phyloP scores from a whole-genome alignment of 2,888 invertebrate genomes.

The Drosophila falleni region DNA sequence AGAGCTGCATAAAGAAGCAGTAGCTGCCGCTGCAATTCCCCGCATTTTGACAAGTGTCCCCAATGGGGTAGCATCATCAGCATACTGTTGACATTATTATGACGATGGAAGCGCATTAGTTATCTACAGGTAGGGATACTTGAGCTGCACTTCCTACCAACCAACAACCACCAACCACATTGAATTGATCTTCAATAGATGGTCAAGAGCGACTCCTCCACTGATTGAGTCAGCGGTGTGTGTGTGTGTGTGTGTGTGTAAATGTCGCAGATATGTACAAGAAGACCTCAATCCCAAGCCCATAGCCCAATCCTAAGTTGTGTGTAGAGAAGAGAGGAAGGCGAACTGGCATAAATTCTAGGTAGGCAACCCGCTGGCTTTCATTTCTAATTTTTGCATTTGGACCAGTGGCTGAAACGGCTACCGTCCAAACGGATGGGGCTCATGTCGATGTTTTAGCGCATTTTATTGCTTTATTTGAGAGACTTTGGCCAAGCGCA shows the following conservation, averaged over 20 bases:
- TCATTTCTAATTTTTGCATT: slow-evolving; percentile 80
- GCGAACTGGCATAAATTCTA: slow-evolving; percentile 69
- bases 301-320: slow-evolving; percentile 11
- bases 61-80: slow-evolving; percentile 39
- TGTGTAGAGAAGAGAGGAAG: background rate
- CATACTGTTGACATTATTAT: slow-evolving; percentile 71
- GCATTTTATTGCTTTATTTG: slow-evolving; percentile 81
- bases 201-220: slow-evolving; percentile 45
- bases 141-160: slow-evolving; percentile 55
- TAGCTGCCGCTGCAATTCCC: background rate
- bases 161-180: slow-evolving; percentile 1
- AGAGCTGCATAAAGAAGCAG: slow-evolving; percentile 26
- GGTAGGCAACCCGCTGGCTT: slow-evolving; percentile 73
- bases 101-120: slow-evolving; percentile 62
- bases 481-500: slow-evolving; percentile 70
- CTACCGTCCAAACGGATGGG: slow-evolving; percentile 46
- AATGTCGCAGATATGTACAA: slow-evolving; percentile 28
- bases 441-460: slow-evolving; percentile 73
- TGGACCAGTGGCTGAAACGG: slow-evolving; percentile 62
- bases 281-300: slow-evolving; percentile 17
- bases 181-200: slow-evolving; percentile 46
- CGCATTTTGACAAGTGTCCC: slow-evolving; percentile 39
- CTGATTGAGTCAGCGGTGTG: slow-evolving; percentile 62
- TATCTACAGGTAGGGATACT: slow-evolving; percentile 53
- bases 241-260: background rate